phyloP scores from a whole-genome alignment of 2,888 invertebrate genomes.

The Suillia variegata region DNA sequence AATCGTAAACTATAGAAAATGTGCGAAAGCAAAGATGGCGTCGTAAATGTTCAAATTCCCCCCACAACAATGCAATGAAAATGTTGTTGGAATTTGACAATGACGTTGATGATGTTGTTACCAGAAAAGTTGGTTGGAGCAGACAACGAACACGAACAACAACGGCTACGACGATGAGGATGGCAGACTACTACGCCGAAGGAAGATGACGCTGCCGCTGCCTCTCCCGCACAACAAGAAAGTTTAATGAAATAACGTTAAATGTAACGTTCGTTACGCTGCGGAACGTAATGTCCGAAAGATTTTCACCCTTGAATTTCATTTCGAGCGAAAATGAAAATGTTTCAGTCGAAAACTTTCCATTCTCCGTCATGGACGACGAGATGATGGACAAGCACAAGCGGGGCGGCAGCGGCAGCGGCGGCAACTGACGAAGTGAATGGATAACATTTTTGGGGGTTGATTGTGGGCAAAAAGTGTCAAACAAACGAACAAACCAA shows the following conservation, averaged over 20 bases:
- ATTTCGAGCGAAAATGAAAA: conserved; percentile 16
- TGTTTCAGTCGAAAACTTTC: background rate
- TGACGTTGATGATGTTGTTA: conserved; percentile 20
- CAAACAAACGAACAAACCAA: too few species aligned
- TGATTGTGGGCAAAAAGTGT: too few species aligned
- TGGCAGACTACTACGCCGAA: background rate
- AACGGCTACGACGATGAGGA: background rate
- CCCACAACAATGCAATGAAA: conserved; percentile 16
- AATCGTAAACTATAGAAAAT: background rate
- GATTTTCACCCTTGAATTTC: conserved; percentile 19
- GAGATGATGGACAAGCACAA: background rate
- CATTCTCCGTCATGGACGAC: background rate
- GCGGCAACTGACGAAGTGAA: background rate
- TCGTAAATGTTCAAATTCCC: background rate
- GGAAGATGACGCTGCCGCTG: background rate
- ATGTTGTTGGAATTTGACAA: conserved; percentile 18
- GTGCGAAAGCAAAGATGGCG: background rate
- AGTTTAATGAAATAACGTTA: background rate
- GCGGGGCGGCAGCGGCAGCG: background rate
- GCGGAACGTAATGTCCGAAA: conserved; percentile 15
- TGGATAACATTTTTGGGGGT: background rate
- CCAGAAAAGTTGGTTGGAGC: conserved; percentile 9
- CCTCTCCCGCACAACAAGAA: background rate
- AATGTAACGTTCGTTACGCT: conserved; percentile 8
- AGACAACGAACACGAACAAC: background rate